Conservation (phyloP, 1,140 invertebrate genomes). For the Belonocnema kinseyi region DNA sequence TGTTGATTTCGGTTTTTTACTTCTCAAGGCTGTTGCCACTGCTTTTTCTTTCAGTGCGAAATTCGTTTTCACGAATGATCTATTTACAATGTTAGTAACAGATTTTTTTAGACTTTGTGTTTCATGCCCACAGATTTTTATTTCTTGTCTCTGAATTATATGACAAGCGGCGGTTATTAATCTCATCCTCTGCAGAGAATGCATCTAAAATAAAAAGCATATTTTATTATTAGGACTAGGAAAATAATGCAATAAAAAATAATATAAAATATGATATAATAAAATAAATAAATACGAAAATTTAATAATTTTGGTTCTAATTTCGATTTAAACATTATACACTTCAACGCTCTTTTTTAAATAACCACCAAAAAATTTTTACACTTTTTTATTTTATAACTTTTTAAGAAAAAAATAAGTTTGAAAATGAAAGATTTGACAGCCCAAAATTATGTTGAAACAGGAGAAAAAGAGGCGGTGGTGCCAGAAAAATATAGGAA, state of each 20-base stretch:
- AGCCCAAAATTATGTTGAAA: no score
- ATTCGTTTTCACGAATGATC: background rate
- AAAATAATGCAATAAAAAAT: background rate
- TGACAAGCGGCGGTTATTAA: conserved; percentile 30
- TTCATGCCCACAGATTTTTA: background rate
- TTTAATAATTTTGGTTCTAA: no score
- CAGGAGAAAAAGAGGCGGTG: no score
- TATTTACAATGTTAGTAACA: background rate
- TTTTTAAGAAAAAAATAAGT: no score
- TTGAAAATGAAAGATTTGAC: no score
- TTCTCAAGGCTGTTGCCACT: conserved; percentile 69
- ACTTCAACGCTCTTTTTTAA: no score
- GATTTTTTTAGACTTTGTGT: conserved; percentile 13
- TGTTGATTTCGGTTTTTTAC: conserved; percentile 75
- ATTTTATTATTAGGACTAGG: background rate
- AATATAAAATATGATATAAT: no score
- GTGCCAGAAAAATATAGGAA: no score
- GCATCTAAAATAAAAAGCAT: conserved; percentile 58
- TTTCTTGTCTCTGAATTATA: conserved; percentile 38
- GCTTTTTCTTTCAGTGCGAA: conserved; percentile 7
- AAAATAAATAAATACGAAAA: no score
- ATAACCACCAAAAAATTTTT: no score
- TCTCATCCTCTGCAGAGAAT: conserved; percentile 48
- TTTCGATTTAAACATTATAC: no score
- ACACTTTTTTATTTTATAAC: no score